phyloP scores from a whole-genome alignment of 2,888 invertebrate species.

The Anthophora plumipes region DNA sequence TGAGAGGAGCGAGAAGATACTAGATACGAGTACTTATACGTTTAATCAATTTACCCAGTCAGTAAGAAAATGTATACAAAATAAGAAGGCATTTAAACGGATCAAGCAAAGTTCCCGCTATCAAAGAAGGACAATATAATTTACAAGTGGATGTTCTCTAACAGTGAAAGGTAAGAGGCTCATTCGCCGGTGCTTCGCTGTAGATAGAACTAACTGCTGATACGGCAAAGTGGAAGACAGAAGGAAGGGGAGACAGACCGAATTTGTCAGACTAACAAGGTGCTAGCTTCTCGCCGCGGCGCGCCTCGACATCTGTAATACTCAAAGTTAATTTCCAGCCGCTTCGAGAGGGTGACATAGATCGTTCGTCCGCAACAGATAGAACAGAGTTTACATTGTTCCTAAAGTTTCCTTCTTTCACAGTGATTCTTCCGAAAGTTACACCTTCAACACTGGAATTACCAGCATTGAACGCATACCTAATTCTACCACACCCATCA shows the following conservation, averaged over 20 bases:
- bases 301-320: constrained; percentile 81
- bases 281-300: constrained; percentile 80
- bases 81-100: constrained; percentile 22
- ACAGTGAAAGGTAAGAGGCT: constrained; percentile 39
- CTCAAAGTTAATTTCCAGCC: constrained; percentile 80
- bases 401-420: constrained; percentile 25
- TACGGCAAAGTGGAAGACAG: constrained; percentile 58
- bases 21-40: too few relatives aligned
- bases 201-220: constrained; percentile 51
- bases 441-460: too few relatives aligned
- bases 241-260: constrained; percentile 75
- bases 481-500: too few relatives aligned
- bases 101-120: constrained; percentile 2
- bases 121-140: constrained; percentile 32
- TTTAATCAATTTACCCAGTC: constrained; percentile 15
- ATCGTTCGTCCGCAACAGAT: constrained; percentile 55
- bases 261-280: constrained; percentile 84
- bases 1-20: too few relatives aligned
- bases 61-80: not conserved
- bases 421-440: not conserved
- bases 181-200: constrained; percentile 39
- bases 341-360: constrained; percentile 65
- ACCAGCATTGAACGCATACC: too few relatives aligned
- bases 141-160: constrained; percentile 23
- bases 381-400: constrained; percentile 25